phyloP scores from a whole-genome alignment of 2,888 invertebrate species.

The Spilosoma lubricipeda region DNA sequence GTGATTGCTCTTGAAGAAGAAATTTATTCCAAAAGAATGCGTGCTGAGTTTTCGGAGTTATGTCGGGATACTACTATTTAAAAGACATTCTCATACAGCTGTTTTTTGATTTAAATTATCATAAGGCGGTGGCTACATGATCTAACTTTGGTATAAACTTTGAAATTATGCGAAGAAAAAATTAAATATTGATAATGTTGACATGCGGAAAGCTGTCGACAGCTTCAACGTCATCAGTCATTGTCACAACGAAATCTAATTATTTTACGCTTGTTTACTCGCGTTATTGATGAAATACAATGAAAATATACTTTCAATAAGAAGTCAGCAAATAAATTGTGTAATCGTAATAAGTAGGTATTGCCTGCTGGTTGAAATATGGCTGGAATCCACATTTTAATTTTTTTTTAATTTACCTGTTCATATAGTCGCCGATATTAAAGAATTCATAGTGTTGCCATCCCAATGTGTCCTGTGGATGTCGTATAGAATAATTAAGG shows the following conservation, averaged over 20 bases:
- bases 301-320: background rate
- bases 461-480: too few relatives aligned
- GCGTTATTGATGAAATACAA: background rate
- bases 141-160: background rate
- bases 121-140: background rate
- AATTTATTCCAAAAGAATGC: conserved; percentile 18
- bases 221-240: background rate
- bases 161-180: background rate
- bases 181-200: background rate
- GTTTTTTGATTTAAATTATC: background rate
- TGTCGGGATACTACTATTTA: background rate
- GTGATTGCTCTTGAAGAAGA: conserved; percentile 21
- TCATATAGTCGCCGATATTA: too few relatives aligned
- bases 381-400: too few relatives aligned
- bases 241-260: background rate
- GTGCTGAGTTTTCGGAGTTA: conserved; percentile 7
- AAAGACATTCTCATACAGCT: background rate
- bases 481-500: too few relatives aligned
- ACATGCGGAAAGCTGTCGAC: background rate
- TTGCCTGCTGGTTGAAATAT: too few relatives aligned
- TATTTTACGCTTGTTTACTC: background rate
- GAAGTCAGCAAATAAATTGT: too few relatives aligned
- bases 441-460: too few relatives aligned
- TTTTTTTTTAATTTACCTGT: too few relatives aligned
- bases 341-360: too few relatives aligned